Percentiles rank a stretch among this genome's conserved stretches.
These are phyloP conservation scores for Falco concolor DNA, from an alignment of 2,797 vertebrate genomes.

Conservation along the genomic window DNA sequence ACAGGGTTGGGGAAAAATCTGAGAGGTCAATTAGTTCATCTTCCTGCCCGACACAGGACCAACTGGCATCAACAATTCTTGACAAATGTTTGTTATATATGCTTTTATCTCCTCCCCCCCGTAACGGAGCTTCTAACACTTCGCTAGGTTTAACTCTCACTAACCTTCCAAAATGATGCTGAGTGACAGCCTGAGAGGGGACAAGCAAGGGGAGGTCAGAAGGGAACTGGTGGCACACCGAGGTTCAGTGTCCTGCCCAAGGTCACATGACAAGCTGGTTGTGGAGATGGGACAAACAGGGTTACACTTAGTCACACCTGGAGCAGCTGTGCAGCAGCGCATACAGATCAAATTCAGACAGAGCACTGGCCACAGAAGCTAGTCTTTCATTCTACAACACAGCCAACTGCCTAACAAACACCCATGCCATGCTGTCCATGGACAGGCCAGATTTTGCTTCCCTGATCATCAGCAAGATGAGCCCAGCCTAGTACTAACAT, in stretches of 20 bases:
- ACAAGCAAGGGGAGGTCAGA: background rate
- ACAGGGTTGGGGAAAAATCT: constrained; percentile 11
- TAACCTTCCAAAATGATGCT: background rate
- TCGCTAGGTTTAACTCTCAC: background rate
- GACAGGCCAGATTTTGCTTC: background rate
- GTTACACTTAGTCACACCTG: background rate
- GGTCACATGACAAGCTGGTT: background rate
- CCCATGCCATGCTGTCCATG: fast-evolving
- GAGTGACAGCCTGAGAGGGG: background rate
- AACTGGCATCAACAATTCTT: constrained; percentile 38
- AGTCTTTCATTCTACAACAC: background rate
- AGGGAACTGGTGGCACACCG: fast-evolving
- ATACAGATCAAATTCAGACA: background rate
- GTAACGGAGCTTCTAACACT: background rate
- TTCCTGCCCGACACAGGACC: constrained; percentile 31
- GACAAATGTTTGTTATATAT: background rate
- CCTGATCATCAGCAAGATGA: background rate
- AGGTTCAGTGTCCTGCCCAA: background rate
- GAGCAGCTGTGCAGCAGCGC: background rate
- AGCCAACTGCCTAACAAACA: background rate
- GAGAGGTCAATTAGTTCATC: constrained; percentile 61
- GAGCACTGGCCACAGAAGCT: background rate
- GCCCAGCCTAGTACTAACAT: background rate
- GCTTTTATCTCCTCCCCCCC: background rate
- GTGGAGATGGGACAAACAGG: background rate